Conservation (phyloP, 2,797 vertebrate species). For the Lacerta agilis region DNA sequence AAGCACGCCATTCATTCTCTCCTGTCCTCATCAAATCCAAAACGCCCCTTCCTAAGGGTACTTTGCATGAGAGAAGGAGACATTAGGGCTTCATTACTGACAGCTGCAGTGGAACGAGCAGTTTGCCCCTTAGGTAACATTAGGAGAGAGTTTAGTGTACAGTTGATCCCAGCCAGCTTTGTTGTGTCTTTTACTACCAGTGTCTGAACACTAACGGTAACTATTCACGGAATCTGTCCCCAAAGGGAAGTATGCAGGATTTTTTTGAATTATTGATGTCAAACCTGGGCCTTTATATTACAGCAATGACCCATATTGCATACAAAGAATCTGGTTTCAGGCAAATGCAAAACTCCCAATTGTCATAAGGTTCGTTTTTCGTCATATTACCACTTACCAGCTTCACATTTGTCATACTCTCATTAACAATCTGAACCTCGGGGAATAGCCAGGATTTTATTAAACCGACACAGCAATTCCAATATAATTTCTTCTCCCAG, state of each 20-base stretch:
- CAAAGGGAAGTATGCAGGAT: constrained; percentile 37
- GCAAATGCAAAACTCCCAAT: background rate
- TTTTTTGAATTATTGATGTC: constrained; percentile 42
- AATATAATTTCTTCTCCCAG: background rate
- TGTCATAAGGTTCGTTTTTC: background rate
- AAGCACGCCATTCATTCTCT: background rate
- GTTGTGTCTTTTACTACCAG: constrained; percentile 9
- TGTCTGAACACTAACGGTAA: constrained; percentile 39
- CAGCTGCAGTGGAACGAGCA: background rate
- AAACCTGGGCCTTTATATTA: constrained; percentile 53
- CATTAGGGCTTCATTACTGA: background rate
- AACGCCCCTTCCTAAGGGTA: background rate
- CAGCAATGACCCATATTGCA: background rate
- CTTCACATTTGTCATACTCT: background rate
- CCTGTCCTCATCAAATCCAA: background rate
- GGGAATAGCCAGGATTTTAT: background rate
- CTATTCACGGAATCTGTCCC: constrained; percentile 27
- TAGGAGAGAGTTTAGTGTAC: constrained; percentile 24
- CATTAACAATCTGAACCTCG: constrained; percentile 12
- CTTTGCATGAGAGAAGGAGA: background rate
- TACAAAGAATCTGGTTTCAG: background rate
- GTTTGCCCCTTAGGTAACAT: constrained; percentile 26
- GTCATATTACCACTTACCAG: background rate
- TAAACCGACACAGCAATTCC: background rate
- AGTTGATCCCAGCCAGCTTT: constrained; percentile 21